Percentiles rank a stretch among this genome's conserved stretches.
Evolutionary conservation across 2,113 vertebrate genomes (phyloP).

Genomic region (Chaetorhynchus papuensis): DNA sequence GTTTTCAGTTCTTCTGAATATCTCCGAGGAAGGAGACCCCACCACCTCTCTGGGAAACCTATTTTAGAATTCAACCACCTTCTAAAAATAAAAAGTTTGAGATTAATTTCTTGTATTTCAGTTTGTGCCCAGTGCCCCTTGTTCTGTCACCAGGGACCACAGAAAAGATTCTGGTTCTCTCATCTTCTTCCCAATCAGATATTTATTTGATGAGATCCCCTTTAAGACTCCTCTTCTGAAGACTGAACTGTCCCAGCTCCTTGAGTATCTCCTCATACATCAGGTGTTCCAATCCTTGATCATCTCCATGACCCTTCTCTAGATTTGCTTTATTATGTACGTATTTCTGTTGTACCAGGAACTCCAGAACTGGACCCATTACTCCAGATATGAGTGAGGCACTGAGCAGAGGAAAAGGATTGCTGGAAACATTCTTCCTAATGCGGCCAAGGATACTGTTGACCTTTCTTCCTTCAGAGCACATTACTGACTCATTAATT

Average conservation of each 20-base stretch:
- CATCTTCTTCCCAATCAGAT: background rate
- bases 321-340: background rate
- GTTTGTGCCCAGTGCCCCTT: background rate
- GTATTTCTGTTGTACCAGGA: rapidly evolving
- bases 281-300: background rate
- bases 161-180: background rate
- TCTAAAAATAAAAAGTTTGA: background rate
- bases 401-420: background rate
- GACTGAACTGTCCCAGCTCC: background rate
- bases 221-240: background rate
- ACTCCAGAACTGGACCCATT: background rate
- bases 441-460: background rate
- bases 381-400: background rate
- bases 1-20: background rate
- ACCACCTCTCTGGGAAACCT: background rate
- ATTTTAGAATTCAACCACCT: background rate
- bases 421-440: background rate
- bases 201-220: background rate
- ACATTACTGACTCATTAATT: background rate
- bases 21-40: background rate
- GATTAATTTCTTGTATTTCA: background rate
- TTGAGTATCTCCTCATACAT: background rate
- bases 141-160: background rate
- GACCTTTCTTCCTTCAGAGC: background rate
- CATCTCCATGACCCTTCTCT: background rate